Base-by-base conservation (phyloP, 1,140 invertebrate genomes). In the Lycorma delicatula region DNA sequence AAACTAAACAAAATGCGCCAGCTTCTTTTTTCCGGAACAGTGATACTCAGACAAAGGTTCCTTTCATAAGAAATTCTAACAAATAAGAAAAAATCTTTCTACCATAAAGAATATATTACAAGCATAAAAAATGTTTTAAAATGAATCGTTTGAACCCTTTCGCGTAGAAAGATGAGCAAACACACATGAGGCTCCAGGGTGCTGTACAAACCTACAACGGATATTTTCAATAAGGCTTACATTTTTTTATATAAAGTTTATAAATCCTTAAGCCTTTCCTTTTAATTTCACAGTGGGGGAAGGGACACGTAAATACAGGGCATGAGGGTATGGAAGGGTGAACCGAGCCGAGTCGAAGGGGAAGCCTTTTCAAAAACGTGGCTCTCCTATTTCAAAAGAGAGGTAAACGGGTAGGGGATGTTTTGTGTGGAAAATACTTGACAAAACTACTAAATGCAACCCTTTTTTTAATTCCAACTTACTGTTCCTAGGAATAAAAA, bases 241-340 rank as follows among this genome's bases (percentile, higher is more conserved):
- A 53, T 31, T 55, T 60, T 54, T 59, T 59, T 55, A 46, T 41
- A 57, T 36, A 57, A 51, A 57, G 46, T 49, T 57, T 50, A 54
- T 54, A 58, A 61, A 61, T 54, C 60, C 52, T 61, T 58, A 61
- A 58, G 60, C 60, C 60, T 58, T 61, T 61, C 51, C 36, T 61
- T 58, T 58, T 54, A 38, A 26, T 50, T 50, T 50, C 26, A 50
- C 25, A n/a, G 23, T 52, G 23, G 50, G 28, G 23, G 25, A 50
- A 50, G 47, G 47, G 41, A n/a, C 3, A 7, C 41, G 41, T 44
- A 18, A 44, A 44, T 44, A 44, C 47, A 52, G 23, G 18, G 31
- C n/a, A n/a, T n/a, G n/a, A n/a, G n/a, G n/a, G n/a, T n/a, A n/a
- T n/a, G n/a, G 29, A 34, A 41, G 52, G 52, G 36, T 23, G 36